Conservation (phyloP, 2,797 vertebrate species). For the Premnoplex brunnescens region DNA sequence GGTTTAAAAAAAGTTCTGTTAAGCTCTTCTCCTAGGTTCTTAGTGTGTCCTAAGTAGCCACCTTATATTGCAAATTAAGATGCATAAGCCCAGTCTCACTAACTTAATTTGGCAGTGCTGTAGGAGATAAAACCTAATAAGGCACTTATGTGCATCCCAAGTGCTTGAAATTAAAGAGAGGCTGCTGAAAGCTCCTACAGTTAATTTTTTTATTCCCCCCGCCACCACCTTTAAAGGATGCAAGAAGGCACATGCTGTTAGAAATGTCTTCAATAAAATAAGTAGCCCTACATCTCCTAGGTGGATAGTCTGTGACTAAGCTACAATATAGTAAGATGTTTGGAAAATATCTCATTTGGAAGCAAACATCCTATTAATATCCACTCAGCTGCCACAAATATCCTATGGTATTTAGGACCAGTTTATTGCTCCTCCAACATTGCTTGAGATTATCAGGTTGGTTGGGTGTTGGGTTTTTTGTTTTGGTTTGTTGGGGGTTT, state of each 20-base stretch:
- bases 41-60: neutral
- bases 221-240: neutral
- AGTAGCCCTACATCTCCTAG: neutral
- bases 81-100: neutral
- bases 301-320: neutral
- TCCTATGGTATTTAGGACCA: neutral
- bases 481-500: neutral
- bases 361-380: neutral
- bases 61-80: neutral
- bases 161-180: neutral
- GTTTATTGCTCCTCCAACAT: neutral
- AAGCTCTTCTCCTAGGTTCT: neutral
- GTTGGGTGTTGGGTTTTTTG: too few relatives aligned
- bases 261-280: neutral
- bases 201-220: too few relatives aligned
- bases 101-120: neutral
- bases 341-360: neutral
- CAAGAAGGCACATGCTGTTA: neutral
- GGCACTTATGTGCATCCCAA: neutral
- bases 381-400: neutral
- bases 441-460: neutral
- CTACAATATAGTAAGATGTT: neutral
- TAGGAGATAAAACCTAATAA: neutral
- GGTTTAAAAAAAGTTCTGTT: neutral
- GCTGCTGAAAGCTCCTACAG: neutral